These are phyloP conservation scores for Drosophila paranaensis DNA, from an alignment of 2,888 invertebrate genomes.

Conservation along the genomic window DNA sequence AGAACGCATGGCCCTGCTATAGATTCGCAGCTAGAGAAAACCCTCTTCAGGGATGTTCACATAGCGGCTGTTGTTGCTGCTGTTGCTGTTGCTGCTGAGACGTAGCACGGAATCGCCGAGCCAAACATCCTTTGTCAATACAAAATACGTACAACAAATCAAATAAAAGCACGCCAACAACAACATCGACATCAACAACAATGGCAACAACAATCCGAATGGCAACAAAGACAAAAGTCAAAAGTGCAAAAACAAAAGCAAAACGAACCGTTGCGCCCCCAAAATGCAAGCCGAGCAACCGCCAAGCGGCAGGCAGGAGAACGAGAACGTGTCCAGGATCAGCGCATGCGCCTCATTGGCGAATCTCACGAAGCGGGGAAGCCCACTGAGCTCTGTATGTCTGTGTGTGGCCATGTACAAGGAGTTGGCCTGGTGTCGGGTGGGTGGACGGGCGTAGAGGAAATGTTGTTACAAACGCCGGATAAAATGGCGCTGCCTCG, in stretches of 20 bases:
- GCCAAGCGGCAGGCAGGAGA: constrained; percentile 2
- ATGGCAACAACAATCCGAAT: constrained; percentile 25
- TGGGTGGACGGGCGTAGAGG: constrained; percentile 21
- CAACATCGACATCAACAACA: constrained; percentile 44
- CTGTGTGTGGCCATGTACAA: constrained; percentile 3
- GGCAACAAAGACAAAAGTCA: constrained; percentile 79
- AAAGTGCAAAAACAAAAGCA: constrained; percentile 58
- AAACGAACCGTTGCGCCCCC: constrained; percentile 51
- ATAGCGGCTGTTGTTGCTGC: constrained; percentile 32
- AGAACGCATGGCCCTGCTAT: constrained; percentile 43
- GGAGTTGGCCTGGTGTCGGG: constrained; percentile 5
- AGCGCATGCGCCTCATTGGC: constrained; percentile 55
- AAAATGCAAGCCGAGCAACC: constrained; percentile 47
- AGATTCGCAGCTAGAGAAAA: constrained; percentile 58
- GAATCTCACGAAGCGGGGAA: constrained; percentile 67
- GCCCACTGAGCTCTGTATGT: constrained; percentile 6
- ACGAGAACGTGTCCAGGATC: constrained; percentile 15
- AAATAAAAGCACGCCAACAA: constrained; percentile 58
- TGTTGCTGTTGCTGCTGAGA: constrained; percentile 41
- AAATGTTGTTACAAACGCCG: constrained; percentile 42
- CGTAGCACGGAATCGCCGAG: constrained; percentile 72
- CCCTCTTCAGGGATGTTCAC: constrained; percentile 59
- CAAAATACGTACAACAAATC: constrained; percentile 75
- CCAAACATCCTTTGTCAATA: constrained; percentile 81
- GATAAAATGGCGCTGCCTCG: constrained; percentile 69